Base-by-base conservation (phyloP, 1,140 invertebrate genomes). In the Calephelis virginiensis region DNA sequence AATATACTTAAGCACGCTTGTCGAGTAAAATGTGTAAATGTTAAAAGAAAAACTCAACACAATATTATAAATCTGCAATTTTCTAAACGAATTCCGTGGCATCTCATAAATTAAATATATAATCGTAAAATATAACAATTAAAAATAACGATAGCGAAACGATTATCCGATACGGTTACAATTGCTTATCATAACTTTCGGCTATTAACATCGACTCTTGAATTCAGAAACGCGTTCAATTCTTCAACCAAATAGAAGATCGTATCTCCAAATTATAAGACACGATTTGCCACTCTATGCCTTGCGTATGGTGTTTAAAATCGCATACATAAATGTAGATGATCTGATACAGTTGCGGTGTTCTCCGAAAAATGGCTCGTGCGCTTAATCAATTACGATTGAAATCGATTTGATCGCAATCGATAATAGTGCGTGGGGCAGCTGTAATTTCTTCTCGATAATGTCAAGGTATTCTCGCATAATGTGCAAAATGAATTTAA, bases 381-480 rank as follows among this genome's bases (percentile, higher is more conserved):
- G 84, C 81, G 81, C 68, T 69, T 79, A 76, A 82, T 86, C 84
- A 83, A 86, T 85, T 85, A 85, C 72, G 71, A 77, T 78, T 71
- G 72, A 69, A 78, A 83, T 84, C 83, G 81, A 83, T 81, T 82
- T 74, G 81, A 84, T 85, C 73, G 74, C 78, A 81, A 86, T 86
- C 81, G 81, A 78, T 83, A 85, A 86, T 85, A 77, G 73, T 70
- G 77, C 76, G 76, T 75, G 74, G 64, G 71, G 68, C 77, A 80
- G 78, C 75, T 86, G 83, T 80, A 78, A 78, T 82, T 81, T 78
- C 72, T 73, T 78, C 70, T 73, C 70, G 69, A 73, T 73, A 74
- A 80, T 75, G 68, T 75, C 75, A 70, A 66, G 63, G 71, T 67
- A 69, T 70, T 76, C 70, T 71, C 71, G 69, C 61, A 71, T 71